Base-by-base conservation (phyloP, 2,888 invertebrate species). In the Drosophila histrio region DNA sequence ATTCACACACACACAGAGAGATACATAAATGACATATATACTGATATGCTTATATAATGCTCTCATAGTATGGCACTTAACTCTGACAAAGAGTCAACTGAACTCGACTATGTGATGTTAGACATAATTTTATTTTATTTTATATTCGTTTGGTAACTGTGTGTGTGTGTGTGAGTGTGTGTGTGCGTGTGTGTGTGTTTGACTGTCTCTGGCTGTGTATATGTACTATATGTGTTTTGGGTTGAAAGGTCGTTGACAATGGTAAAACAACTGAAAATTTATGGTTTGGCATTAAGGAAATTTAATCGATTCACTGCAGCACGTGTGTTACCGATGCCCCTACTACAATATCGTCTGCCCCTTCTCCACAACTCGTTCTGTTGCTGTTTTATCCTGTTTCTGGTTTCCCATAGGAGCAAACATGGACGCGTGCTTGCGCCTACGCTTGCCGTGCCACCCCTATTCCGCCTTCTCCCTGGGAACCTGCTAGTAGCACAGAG, bases 251-350 rank as follows among this genome's bases (percentile, higher is more conserved):
- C 79, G 76, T 77, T 80, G 76, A 73, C 76, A 78, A 82, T 71
- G 71, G 64, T 57, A 63, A 62, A 67, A 63, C 74, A 74, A 74
- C 74, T 71, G 67, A 63, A 78, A 79, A 83, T 85, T 83, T 85
- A 85, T 85, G 82, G 85, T 70, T 65, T 72, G 77, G 68, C 74
- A 82, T 85, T 80, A 83, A 82, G 79, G 68, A 84, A 83, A 85
- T 85, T 79, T 83, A 82, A 85, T 82, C 85, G 85, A 83, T 83
- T 82, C 67, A 46, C 11, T 68, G 75, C 53, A 75, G 68, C 75
- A 75, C 72, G 71, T 75, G 72, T 70, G 53, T 59, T 56, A 52
- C 46, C 49, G 43, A 39, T 36, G 13, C 28, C 17, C 44, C 17
- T 11, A n/a, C 24, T 21, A 30, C 39, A 7, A 11, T 34, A 5